Evolutionary conservation across 2,888 invertebrate species (phyloP), one percentile per base, ranked within the genome.

Genomic region (Stenchaetothrips biformis): DNA sequence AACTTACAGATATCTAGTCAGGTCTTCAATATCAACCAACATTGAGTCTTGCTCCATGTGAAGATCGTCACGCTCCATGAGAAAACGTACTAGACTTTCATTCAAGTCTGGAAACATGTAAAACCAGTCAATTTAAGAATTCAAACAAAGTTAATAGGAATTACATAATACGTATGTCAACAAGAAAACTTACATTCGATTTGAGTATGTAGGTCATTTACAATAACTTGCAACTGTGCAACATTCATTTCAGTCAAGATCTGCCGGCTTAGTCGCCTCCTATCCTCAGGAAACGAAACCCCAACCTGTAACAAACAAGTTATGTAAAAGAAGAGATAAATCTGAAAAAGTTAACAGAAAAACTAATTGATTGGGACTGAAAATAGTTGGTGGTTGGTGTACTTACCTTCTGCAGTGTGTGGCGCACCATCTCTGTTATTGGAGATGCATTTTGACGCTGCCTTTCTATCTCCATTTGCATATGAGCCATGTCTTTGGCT

Each of bases 21-120:
- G 91, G 88, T 98, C 98, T 88, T 98, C 98, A 85, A 98, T 96
- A 86, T 98, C 98, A 62, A 98, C 97, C 83, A 98, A 90, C 94
- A 97, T 97, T 74, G 98, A 97, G 87, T 99, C 98, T 87, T 98
- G 97, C 83, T 96, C 95, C 97, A 98, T 98, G 88, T 98, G 97
- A 79, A 98, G 89, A 87, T 98, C 97, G 88, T 99, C 98, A 83
- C 98, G 90, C 85, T 95, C 94, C 90, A 98, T 92, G 84, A 98
- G 88, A 86, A 95, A 91, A 86, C 94, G 92, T 81, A 98, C 97
- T 84, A 98, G 89, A 81, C 93, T 92, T 86, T 96, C 96, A 88
- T 98, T 99, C 83, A 98, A 89, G 79, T 91, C 92, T 89, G 84
- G 80, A 86, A 85, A 77, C 81, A 80, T 78, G 16, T n/a, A 25